Evolutionary conservation across 2,797 vertebrate genomes (phyloP), one percentile per base, ranked within the genome.

Genomic region (Hoplostethus atlanticus): DNA sequence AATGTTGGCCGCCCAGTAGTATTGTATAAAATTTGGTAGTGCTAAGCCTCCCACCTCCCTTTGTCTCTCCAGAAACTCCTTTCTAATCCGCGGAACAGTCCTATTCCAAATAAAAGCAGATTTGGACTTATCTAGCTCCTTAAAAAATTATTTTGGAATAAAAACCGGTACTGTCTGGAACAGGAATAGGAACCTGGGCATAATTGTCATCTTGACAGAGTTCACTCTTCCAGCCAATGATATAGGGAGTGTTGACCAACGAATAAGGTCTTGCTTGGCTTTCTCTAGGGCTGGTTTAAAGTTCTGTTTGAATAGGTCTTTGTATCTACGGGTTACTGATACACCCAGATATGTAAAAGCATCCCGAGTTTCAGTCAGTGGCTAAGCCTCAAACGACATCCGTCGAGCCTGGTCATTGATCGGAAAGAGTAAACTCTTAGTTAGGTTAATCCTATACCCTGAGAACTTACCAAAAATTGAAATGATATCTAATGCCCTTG

Each of bases 341-440:
- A 75, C 8, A 3, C 48, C 54, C 17, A 77, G 31, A 65, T 66
- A 63, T 10, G 30, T 30, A 38, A 67, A 68, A 6, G 25, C 56
- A n/a, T 66, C 34, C n/a, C 2, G 17, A 30, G 21, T 63, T 69
- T 30, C 13, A 36, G 53, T 38, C 10, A 68, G 48, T 48, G 44
- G 52, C 8, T 28, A 57, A 9, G 21, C 46, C 12, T 55, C 9
- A n/a, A 68, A 75, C 21, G 30, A 68, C 17, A 75, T 55, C 34
- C 40, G 36, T 13, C 34, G 17, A 30, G 57, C 57, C 31, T 31
- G 57, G 25, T 48, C n/a, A 68, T 50, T 74, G 12, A 68, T 13
- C 5, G 64, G 72, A 25, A 61, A 68, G 48, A 62, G 46, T 30
- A 68, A 21, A 61, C 64, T 62, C 31, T 67, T 67, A 40, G 57